A percentile compares a stretch with the other conserved stretches of the same genome.
Conservation (phyloP, 2,113 vertebrate species). For the Seriola quinqueradiata region DNA sequence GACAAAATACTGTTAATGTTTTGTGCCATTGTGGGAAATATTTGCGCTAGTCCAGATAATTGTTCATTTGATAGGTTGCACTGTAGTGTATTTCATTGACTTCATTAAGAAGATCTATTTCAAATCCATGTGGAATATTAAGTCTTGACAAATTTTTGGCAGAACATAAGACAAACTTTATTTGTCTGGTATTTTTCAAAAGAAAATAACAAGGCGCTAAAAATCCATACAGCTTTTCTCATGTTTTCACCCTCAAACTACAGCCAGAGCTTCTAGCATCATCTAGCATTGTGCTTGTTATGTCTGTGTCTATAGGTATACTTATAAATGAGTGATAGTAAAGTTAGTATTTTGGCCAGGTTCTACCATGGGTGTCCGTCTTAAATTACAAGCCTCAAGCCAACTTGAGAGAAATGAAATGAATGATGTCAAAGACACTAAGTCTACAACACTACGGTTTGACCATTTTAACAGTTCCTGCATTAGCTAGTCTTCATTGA, state of each 20-base stretch:
- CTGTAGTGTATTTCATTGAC: not conserved
- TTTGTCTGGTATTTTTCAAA: slow-evolving; percentile 4
- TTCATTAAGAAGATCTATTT: not conserved
- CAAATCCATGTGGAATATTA: not conserved
- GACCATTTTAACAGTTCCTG: not conserved
- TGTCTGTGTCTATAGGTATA: not conserved
- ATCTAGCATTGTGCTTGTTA: not conserved
- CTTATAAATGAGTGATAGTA: not conserved
- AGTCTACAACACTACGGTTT: not conserved
- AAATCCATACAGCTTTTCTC: not conserved
- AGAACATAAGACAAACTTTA: not conserved
- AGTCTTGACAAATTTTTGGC: not conserved
- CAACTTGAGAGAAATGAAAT: not conserved
- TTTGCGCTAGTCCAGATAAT: not conserved
- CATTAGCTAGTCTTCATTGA: not conserved
- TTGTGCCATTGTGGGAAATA: not conserved
- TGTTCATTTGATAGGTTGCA: not conserved
- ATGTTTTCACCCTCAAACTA: not conserved
- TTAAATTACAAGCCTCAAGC: not conserved
- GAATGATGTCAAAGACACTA: not conserved
- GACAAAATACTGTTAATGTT: not conserved
- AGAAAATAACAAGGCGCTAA: not conserved
- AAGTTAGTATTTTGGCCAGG: not conserved
- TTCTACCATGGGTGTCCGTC: not conserved
- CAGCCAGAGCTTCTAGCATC: not conserved